Percentiles rank a stretch among this genome's conserved stretches.
Conservation (phyloP, 1,140 invertebrate genomes). For the Apis mellifera region Amel_HAv3.1 CM009938.2:1877501-1878000, state of each 20-base stretch:
- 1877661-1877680: slow-evolving; percentile 15
- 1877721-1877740: not conserved
- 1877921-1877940: not conserved
- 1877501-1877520: not conserved
- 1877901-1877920: not conserved
- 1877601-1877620: slow-evolving; percentile 35
- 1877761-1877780: not conserved
- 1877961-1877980: not conserved
- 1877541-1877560: slow-evolving; percentile 5
- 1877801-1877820: not conserved
- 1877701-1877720: not conserved
- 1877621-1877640: not conserved
- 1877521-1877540: slow-evolving; percentile 5
- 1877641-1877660: slow-evolving; percentile 12
- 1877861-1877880: not conserved
- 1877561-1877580: slow-evolving; percentile 16
- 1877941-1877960: too few species aligned
- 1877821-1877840: slow-evolving; percentile 5
- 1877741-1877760: not conserved
- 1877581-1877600: slow-evolving; percentile 3
- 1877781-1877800: slow-evolving; percentile 10
- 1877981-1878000: not conserved
- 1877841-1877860: not conserved
- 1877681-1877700: not conserved
- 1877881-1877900: not conserved